A percentile compares a stretch with the other conserved stretches of the same genome.
These are phyloP conservation scores for Falco cherrug DNA, from an alignment of 2,797 vertebrate genomes.

Conservation along the genomic window DNA sequence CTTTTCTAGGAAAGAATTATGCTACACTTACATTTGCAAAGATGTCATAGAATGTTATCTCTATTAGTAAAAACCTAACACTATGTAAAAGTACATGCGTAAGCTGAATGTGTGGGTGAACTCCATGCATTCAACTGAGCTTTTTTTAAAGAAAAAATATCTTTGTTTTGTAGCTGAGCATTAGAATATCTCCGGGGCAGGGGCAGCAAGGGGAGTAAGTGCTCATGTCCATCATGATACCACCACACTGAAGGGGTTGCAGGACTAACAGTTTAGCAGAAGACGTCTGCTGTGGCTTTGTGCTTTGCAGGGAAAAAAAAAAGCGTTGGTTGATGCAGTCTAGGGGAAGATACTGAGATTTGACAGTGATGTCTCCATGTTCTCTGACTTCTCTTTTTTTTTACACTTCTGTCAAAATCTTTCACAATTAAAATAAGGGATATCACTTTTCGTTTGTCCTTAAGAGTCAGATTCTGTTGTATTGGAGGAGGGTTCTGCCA, in stretches of 20 bases:
- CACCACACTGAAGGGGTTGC: not conserved
- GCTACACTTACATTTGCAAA: not conserved
- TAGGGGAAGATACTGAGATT: not conserved
- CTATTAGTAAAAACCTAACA: not conserved
- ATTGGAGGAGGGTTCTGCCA: not conserved
- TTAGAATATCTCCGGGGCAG: not conserved
- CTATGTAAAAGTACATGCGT: not conserved
- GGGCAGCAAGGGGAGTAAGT: not conserved
- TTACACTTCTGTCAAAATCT: not conserved
- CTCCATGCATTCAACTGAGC: not conserved
- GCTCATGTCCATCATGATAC: not conserved
- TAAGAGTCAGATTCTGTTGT: not conserved
- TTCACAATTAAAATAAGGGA: not conserved
- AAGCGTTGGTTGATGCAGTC: not conserved
- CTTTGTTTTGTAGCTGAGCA: not conserved
- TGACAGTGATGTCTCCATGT: not conserved
- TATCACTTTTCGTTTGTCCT: not conserved
- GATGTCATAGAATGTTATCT: not conserved
- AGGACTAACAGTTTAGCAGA: not conserved
- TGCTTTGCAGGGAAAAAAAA: not conserved
- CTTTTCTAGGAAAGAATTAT: not conserved
- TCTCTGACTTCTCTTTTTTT: not conserved
- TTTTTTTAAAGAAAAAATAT: not conserved
- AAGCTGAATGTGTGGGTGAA: not conserved
- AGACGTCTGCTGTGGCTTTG: not conserved